Conservation (phyloP, 2,797 vertebrate species). For the Apodemus agrarius region DNA sequence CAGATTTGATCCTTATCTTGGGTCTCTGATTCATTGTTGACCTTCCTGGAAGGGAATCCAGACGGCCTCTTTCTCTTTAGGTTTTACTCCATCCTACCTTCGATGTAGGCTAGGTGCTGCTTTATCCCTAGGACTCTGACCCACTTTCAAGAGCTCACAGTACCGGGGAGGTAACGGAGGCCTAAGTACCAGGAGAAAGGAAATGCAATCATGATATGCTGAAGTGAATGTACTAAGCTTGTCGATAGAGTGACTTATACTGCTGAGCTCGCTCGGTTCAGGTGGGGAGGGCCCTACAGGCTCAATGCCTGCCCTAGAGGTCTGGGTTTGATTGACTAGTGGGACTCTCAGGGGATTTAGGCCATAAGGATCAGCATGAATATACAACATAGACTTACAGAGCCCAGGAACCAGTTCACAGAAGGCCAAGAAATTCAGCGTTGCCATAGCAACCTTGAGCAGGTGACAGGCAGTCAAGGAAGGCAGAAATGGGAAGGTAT, state of each 20-base stretch:
- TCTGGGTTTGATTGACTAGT: background rate
- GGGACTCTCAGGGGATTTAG: background rate
- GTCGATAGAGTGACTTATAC: background rate
- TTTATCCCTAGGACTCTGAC: background rate
- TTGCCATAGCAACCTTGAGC: slow-evolving; percentile 24
- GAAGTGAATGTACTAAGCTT: background rate
- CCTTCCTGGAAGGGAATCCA: background rate
- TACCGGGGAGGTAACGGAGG: background rate
- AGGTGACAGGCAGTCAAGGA: background rate
- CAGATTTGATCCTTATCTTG: background rate
- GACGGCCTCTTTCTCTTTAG: background rate
- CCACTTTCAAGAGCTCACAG: background rate
- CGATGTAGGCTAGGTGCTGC: background rate
- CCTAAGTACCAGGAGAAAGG: background rate
- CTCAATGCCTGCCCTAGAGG: background rate
- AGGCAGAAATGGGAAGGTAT: slow-evolving; percentile 24
- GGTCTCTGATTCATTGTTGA: background rate
- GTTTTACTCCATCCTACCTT: background rate
- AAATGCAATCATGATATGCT: background rate
- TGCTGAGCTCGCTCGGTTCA: background rate
- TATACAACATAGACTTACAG: background rate
- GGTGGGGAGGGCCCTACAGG: background rate
- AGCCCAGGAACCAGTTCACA: slow-evolving; percentile 3
- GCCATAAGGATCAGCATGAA: background rate
- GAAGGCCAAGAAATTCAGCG: background rate